Conservation (phyloP, 2,888 invertebrate genomes). For the Scaptomyza flava region DNA sequence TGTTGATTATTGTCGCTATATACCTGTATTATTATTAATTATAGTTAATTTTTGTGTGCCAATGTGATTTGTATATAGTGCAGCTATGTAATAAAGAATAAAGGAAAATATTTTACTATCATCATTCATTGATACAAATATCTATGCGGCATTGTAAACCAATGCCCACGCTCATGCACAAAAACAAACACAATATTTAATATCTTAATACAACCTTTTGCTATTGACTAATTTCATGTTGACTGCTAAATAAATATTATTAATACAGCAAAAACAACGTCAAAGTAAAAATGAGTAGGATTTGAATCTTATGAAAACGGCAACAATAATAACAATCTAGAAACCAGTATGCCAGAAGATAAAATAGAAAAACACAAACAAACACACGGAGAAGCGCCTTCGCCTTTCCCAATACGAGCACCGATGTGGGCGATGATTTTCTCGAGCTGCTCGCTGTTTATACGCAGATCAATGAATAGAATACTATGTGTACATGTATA, state of each 20-base stretch:
- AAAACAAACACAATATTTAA: slow-evolving; percentile 19
- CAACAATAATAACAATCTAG: slow-evolving; percentile 15
- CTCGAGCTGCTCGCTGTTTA: slow-evolving; percentile 28
- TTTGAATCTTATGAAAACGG: slow-evolving; percentile 21
- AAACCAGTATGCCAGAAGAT: slow-evolving; percentile 37
- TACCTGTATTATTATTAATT: slow-evolving; percentile 37
- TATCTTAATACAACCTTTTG: slow-evolving; percentile 63
- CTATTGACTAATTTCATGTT: slow-evolving; percentile 60
- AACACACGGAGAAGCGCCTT: slow-evolving; percentile 34
- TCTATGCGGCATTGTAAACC: slow-evolving; percentile 48
- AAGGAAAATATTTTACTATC: slow-evolving; percentile 14
- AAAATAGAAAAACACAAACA: slow-evolving; percentile 27
- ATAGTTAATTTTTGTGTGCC: slow-evolving; percentile 42
- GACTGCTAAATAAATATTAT: slow-evolving; percentile 44
- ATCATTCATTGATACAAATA: slow-evolving; percentile 70
- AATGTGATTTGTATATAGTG: slow-evolving; percentile 67
- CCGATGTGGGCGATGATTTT: slow-evolving; percentile 66
- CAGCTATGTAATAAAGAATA: slow-evolving; percentile 23
- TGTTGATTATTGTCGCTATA: slow-evolving; percentile 27
- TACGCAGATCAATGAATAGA: slow-evolving; percentile 29
- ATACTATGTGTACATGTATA: not conserved
- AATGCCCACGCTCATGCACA: slow-evolving; percentile 50
- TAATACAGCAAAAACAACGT: slow-evolving; percentile 29
- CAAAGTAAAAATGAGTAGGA: slow-evolving; percentile 55
- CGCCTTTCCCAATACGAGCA: slow-evolving; percentile 47